Conservation (phyloP, 2,113 vertebrate genomes). For the Leucosticte australis region DNA sequence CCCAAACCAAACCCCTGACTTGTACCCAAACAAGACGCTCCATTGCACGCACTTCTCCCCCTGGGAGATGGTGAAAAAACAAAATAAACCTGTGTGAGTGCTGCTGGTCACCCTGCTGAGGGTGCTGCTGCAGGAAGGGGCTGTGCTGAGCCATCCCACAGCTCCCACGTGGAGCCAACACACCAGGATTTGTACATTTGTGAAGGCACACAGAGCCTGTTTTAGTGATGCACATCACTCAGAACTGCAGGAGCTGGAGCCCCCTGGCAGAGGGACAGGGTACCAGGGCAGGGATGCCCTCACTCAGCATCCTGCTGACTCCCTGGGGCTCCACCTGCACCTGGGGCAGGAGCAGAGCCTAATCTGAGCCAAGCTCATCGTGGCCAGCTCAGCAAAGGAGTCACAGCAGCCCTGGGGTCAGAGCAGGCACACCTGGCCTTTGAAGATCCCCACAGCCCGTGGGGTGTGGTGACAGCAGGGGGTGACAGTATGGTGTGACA, state of each 20-base stretch:
- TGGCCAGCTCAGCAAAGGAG: background rate
- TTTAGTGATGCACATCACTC: background rate
- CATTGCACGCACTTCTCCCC: background rate
- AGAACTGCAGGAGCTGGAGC: rapidly evolving
- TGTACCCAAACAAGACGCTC: background rate
- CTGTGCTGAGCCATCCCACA: rapidly evolving
- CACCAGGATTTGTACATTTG: rapidly evolving
- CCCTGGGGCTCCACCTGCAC: background rate
- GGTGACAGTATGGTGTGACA: background rate
- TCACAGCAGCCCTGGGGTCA: background rate
- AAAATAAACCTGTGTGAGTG: rapidly evolving
- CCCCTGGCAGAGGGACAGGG: rapidly evolving
- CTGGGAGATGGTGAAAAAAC: background rate
- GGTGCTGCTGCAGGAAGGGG: background rate
- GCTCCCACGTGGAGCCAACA: rapidly evolving
- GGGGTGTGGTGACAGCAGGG: background rate
- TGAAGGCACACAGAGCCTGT: background rate
- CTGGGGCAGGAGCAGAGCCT: background rate
- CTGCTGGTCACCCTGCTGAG: background rate
- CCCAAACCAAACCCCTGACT: background rate
- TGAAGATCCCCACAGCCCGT: background rate
- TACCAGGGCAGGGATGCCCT: rapidly evolving
- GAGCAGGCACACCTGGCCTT: background rate
- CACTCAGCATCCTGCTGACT: background rate
- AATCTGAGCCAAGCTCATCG: background rate